Percentiles rank a stretch among this genome's conserved stretches.
Evolutionary conservation across 2,113 vertebrate species (phyloP).

Genomic region (Rana temporaria): DNA sequence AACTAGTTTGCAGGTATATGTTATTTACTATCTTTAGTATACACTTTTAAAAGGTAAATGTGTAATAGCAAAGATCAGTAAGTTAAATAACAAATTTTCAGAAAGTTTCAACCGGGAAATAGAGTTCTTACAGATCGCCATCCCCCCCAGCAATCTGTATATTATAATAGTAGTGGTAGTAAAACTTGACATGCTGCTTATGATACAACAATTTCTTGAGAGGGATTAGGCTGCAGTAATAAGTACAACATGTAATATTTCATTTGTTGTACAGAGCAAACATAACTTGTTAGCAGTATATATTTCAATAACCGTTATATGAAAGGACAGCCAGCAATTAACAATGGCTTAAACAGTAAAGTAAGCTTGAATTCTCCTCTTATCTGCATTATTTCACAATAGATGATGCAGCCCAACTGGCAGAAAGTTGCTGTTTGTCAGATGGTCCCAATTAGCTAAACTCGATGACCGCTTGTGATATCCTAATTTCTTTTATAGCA

Average conservation of each 20-base stretch:
- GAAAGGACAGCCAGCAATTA: conserved; percentile 18
- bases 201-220: neutral
- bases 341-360: neutral
- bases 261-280: neutral
- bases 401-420: neutral
- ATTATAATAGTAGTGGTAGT: neutral
- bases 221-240: neutral
- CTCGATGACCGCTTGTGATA: conserved; percentile 11
- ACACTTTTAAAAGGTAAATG: too few species aligned
- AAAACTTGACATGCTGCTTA: too few species aligned
- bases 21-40: too few species aligned
- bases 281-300: neutral
- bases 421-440: neutral
- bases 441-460: conserved; percentile 21
- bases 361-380: neutral
- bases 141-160: neutral
- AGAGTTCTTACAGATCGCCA: too few species aligned
- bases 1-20: too few species aligned
- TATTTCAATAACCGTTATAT: conserved; percentile 3
- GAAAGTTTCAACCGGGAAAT: too few species aligned
- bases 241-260: conserved; percentile 11
- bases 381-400: conserved; percentile 17
- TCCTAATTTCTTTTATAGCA: conserved; percentile 6
- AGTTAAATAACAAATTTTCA: too few species aligned
- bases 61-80: too few species aligned